phyloP scores from a whole-genome alignment of 2,888 invertebrate genomes.

The Octonoba sinensis region DNA sequence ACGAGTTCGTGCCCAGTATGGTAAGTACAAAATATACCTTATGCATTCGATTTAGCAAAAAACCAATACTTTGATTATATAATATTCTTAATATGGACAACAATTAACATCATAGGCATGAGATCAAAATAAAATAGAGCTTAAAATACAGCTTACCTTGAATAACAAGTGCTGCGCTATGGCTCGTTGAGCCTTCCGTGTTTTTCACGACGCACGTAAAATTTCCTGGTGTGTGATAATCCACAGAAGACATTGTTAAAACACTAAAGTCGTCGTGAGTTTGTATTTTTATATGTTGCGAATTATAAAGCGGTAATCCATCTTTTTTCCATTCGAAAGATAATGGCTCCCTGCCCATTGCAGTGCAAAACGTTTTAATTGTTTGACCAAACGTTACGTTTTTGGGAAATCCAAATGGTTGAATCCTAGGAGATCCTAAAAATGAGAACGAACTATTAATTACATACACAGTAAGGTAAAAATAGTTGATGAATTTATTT shows the following conservation, averaged over 20 bases:
- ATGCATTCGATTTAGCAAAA: no score
- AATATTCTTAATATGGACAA: no score
- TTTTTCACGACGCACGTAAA: slow-evolving; percentile 59
- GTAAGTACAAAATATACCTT: no score
- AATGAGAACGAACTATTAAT: slow-evolving; percentile 1
- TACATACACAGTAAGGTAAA: no score
- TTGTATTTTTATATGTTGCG: slow-evolving; percentile 47
- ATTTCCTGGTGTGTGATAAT: slow-evolving; percentile 61
- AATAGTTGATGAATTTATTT: no score
- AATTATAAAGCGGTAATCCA: slow-evolving; percentile 52
- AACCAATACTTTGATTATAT: no score
- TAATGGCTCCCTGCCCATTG: slow-evolving; percentile 52
- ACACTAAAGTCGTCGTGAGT: slow-evolving; percentile 59
- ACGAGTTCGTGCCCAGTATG: no score
- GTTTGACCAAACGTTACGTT: slow-evolving; percentile 58
- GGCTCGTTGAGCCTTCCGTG: slow-evolving; percentile 34
- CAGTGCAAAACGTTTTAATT: slow-evolving; percentile 45
- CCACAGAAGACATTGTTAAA: slow-evolving; percentile 45
- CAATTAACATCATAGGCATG: no score
- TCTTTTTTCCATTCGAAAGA: slow-evolving; percentile 65
- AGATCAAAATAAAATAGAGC: no score
- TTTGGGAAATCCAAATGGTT: slow-evolving; percentile 55
- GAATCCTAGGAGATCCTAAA: slow-evolving; percentile 52
- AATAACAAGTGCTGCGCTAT: slow-evolving; percentile 44
- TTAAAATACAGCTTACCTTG: slow-evolving; percentile 31